Evolutionary conservation across 2,888 invertebrate genomes (phyloP).

Genomic region (Amiota communis): DNA sequence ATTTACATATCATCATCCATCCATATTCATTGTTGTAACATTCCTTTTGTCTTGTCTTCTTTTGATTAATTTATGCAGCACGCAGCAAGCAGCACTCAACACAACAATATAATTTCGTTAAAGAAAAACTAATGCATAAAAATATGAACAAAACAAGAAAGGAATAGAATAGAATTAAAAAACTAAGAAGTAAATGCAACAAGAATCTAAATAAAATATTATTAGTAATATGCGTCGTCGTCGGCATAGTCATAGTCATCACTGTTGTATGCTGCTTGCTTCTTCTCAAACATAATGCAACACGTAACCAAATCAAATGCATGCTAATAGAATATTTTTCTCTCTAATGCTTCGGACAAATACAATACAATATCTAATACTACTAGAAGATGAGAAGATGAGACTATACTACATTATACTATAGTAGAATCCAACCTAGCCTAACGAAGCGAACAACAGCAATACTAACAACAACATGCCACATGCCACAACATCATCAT

Average conservation of each 20-base stretch:
- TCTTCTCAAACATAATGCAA: background rate
- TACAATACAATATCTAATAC: too few relatives aligned
- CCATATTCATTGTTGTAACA: too few relatives aligned
- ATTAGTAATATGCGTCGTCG: conserved; percentile 24
- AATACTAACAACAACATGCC: conserved; percentile 1
- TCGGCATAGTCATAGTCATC: background rate
- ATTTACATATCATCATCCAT: too few relatives aligned
- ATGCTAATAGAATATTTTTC: conserved; percentile 49
- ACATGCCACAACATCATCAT: background rate
- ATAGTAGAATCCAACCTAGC: too few relatives aligned
- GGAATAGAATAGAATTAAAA: conserved; percentile 18
- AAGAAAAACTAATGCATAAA: conserved; percentile 36
- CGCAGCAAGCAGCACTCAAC: conserved; percentile 45
- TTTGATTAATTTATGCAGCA: conserved; percentile 24
- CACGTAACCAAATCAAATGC: conserved; percentile 66
- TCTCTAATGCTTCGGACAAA: background rate
- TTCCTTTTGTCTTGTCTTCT: background rate
- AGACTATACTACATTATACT: background rate
- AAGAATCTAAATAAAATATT: conserved; percentile 20
- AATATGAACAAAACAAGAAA: conserved; percentile 28
- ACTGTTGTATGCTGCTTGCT: too few relatives aligned
- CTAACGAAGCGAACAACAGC: background rate
- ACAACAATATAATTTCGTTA: conserved; percentile 54
- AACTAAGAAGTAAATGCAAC: background rate
- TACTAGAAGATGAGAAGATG: background rate